phyloP scores from a whole-genome alignment of 2,888 invertebrate genomes.

The Tipula unca region DNA sequence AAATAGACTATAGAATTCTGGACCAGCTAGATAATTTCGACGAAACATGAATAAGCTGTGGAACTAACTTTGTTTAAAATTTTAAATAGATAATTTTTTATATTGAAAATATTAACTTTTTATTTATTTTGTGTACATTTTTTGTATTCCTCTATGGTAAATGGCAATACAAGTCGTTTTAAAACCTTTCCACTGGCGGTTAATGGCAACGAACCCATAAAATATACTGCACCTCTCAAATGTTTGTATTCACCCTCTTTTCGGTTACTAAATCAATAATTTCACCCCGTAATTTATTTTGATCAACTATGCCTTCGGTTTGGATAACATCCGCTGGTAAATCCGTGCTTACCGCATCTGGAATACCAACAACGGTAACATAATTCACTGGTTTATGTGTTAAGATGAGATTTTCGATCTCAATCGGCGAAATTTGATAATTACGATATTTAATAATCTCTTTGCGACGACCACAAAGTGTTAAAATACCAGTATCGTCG shows the following conservation, averaged over 20 bases:
- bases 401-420: constrained; percentile 34
- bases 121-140: background rate
- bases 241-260: constrained; percentile 19
- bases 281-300: constrained; percentile 23
- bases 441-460: constrained; percentile 35
- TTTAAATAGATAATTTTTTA: too few species aligned
- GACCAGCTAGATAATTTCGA: background rate
- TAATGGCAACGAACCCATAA: constrained; percentile 21
- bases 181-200: constrained; percentile 19
- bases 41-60: too few species aligned
- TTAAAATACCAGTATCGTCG: constrained; percentile 35
- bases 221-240: constrained; percentile 21
- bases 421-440: constrained; percentile 34
- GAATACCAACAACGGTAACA: constrained; percentile 21
- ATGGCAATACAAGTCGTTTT: background rate
- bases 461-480: constrained; percentile 32
- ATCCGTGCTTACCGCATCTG: background rate
- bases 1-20: background rate
- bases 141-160: background rate
- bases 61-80: too few species aligned
- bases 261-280: constrained; percentile 27
- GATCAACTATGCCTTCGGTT: constrained; percentile 20
- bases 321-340: background rate
- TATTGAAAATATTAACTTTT: too few species aligned
- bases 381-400: constrained; percentile 14